Conservation (phyloP, 2,797 vertebrate species). For the Lithobates pipiens region DNA sequence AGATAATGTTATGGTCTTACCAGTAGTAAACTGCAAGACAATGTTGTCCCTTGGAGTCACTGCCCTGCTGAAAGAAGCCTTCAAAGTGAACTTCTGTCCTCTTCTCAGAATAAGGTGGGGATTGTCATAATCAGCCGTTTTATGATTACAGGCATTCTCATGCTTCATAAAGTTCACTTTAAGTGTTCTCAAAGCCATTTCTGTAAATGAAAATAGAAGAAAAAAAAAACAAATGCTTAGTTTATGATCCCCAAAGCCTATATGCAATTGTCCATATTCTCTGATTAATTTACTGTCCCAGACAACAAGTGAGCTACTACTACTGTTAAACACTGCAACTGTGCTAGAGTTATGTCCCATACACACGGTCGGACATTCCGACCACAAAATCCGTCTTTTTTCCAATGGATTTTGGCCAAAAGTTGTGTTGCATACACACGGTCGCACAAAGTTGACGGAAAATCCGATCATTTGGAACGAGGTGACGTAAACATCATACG, state of each 20-base stretch:
- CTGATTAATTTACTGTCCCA: no score
- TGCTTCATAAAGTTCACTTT: conserved; percentile 64
- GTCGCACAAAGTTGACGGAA: no score
- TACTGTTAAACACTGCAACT: background rate
- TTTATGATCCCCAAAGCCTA: no score
- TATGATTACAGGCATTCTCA: conserved; percentile 62
- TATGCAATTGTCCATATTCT: no score
- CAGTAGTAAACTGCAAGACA: conserved; percentile 12
- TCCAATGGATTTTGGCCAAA: no score
- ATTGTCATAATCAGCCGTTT: conserved; percentile 60
- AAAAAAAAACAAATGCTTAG: background rate
- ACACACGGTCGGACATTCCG: no score
- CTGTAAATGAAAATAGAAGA: background rate
- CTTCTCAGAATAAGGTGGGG: conserved; percentile 65
- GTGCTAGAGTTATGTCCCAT: no score
- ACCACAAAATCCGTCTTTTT: no score
- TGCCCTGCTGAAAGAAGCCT: conserved; percentile 59
- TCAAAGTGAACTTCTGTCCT: conserved; percentile 64
- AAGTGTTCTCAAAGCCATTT: conserved; percentile 48
- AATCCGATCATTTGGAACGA: no score
- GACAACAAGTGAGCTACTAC: no score
- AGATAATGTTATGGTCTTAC: conserved; percentile 56
- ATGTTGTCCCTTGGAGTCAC: conserved; percentile 37
- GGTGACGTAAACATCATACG: no score
- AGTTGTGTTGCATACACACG: no score